phyloP scores from a whole-genome alignment of 2,113 vertebrate species.

The Crotalus horridus region DNA sequence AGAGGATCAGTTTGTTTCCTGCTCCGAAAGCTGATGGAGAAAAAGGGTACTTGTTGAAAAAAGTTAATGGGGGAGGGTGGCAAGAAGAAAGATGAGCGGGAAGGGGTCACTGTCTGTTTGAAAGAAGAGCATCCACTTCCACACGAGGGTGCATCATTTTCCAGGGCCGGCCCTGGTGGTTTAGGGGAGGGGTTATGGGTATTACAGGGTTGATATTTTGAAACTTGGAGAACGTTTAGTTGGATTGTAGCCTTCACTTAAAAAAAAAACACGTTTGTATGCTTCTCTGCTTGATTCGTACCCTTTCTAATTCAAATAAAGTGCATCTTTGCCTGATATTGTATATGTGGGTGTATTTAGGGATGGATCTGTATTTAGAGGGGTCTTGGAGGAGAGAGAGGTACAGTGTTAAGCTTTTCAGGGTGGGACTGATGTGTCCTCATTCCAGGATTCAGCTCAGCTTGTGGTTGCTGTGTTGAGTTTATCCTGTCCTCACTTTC shows the following conservation, averaged over 20 bases:
- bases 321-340: not conserved
- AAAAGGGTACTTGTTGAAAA: not conserved
- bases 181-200: not conserved
- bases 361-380: not conserved
- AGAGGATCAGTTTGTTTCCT: not conserved
- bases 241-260: not conserved
- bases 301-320: conserved; percentile 27
- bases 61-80: too few species aligned
- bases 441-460: not conserved
- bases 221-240: not conserved
- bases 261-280: not conserved
- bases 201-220: not conserved
- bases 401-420: not conserved
- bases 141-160: not conserved
- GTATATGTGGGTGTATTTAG: not conserved
- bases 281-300: conserved; percentile 11
- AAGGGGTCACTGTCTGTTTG: not conserved
- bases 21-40: not conserved
- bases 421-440: not conserved
- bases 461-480: not conserved
- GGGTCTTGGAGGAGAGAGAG: not conserved
- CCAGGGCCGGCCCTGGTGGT: not conserved
- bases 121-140: not conserved
- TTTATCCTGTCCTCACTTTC: not conserved
- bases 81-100: not conserved